Conservation (phyloP, 2,113 vertebrate genomes). For the Dryoscopus gambensis region DNA sequence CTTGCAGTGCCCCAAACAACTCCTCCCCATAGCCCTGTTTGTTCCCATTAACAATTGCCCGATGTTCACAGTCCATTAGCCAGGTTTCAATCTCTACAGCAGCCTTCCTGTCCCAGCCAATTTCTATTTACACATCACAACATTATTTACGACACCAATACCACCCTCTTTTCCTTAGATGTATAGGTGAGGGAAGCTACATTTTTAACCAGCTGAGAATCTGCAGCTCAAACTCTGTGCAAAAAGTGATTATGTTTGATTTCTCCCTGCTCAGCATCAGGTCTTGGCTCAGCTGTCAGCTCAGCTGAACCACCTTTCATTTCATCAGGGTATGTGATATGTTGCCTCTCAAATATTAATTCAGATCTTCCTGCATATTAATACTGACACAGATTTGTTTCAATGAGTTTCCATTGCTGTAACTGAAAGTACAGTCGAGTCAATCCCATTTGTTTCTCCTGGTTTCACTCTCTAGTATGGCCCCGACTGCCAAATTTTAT, state of each 20-base stretch:
- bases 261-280: not conserved
- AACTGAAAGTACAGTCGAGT: not conserved
- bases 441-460: not conserved
- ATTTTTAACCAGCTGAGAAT: not conserved
- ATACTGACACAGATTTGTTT: constrained; percentile 4
- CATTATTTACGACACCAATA: constrained; percentile 16
- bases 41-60: not conserved
- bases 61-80: constrained; percentile 2
- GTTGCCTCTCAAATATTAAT: constrained; percentile 27
- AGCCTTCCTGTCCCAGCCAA: not conserved
- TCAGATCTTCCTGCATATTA: not conserved
- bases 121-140: not conserved
- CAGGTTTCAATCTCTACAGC: constrained; percentile 10
- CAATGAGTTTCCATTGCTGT: not conserved
- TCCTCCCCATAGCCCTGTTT: not conserved
- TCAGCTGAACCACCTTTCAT: not conserved
- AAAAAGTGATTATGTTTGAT: not conserved
- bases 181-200: not conserved
- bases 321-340: not conserved
- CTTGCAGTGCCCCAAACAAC: constrained; percentile 1
- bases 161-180: not conserved
- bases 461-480: not conserved
- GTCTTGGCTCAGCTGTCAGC: not conserved
- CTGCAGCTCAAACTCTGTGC: not conserved
- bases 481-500: not conserved